Evolutionary conservation across 30 jellyfish, hydroid and myxozoan species (phyloP), one percentile per base, ranked within the genome.

Genomic region (Haliclystus octoradiatus): DNA sequence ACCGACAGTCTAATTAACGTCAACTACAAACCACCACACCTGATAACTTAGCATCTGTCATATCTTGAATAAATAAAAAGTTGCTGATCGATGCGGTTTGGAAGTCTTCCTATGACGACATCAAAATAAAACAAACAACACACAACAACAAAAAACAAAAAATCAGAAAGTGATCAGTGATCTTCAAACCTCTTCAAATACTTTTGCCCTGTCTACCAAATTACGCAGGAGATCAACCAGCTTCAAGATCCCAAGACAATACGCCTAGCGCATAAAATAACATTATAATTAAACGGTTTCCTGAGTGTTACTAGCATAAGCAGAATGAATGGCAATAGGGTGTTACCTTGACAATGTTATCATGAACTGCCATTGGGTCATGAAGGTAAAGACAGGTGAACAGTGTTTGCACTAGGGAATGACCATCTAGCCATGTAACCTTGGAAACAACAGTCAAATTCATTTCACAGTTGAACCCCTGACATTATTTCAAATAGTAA

Each of bases 381-480:
- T 85, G 96, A 22, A 87, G 52, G 52, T 78, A 85, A 49, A 85
- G 68, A 66, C 96, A 85, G 13, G 80, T 64, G 40, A 78, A 85
- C 28, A 85, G 92, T 25, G 94, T 73, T 63, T 85, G 96, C 24
- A 85, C 93, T 5, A 85, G 77, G 0, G 96, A 74, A 33, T 85
- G 96, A 28, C 96, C 96, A 74, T 85, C 96, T 12, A 85, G 72
- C 96, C 96, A 85, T 5, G 96, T 79, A 51, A 63, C 64, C 81
- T 62, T 32, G 31, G 28, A 73, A n/a, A n/a, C n/a, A n/a, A n/a
- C n/a, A n/a, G n/a, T n/a, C n/a, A n/a, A n/a, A n/a, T n/a, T n/a
- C n/a, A n/a, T n/a, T n/a, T n/a, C n/a, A n/a, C n/a, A n/a, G n/a
- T n/a, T n/a, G n/a, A n/a, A n/a, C n/a, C n/a, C n/a, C n/a, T n/a